These are phyloP conservation scores for Cygnus olor DNA, from an alignment of 2,797 vertebrate species.

Conservation along the genomic window DNA sequence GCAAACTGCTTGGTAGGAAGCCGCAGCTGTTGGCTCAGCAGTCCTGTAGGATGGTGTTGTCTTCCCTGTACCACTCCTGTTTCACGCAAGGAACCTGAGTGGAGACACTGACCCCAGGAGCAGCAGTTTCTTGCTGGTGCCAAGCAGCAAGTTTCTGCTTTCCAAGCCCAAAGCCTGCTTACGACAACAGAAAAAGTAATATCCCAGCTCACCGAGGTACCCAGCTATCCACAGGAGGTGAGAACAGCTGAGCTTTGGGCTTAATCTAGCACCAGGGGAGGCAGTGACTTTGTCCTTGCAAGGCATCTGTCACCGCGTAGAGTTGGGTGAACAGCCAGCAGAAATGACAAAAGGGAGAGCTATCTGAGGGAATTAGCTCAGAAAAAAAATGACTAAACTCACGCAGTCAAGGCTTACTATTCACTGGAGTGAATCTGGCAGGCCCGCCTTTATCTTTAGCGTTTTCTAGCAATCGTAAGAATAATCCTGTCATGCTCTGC, in stretches of 20 bases:
- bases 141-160: constrained; percentile 24
- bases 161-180: background rate
- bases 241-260: background rate
- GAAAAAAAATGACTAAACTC: background rate
- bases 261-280: background rate
- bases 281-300: background rate
- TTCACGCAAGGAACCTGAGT: background rate
- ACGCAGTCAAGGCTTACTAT: background rate
- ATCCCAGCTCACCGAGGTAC: background rate
- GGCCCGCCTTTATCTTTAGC: background rate
- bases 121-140: background rate
- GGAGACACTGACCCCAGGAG: background rate
- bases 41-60: constrained; percentile 3
- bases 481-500: background rate
- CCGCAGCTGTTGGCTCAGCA: constrained; percentile 54
- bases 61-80: constrained; percentile 12
- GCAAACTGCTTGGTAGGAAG: constrained; percentile 41
- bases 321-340: background rate
- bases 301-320: background rate
- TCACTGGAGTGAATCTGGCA: background rate
- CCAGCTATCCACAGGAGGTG: background rate
- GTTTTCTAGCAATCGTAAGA: background rate
- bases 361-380: background rate
- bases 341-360: background rate
- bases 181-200: background rate